Evolutionary conservation across 2,888 invertebrate genomes (phyloP).

Genomic region (Chymomyza fuscimana): DNA sequence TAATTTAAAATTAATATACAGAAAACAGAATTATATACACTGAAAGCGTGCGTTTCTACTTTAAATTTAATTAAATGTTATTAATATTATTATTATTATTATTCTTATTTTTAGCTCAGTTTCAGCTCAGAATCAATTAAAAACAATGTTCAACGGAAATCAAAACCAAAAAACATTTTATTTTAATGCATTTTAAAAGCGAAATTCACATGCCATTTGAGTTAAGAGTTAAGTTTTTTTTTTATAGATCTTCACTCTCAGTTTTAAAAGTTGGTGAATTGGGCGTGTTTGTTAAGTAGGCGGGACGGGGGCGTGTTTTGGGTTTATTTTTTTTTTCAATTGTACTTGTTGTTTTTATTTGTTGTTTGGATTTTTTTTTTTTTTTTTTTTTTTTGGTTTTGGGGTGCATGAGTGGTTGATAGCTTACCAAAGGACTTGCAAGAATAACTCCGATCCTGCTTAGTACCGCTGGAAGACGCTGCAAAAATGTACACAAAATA

Average conservation of each 20-base stretch:
- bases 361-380: conserved; percentile 29
- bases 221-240: conserved; percentile 17
- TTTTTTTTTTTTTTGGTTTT: conserved; percentile 23
- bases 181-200: conserved; percentile 64
- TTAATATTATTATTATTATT: conserved; percentile 9
- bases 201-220: conserved; percentile 74
- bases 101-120: conserved; percentile 20
- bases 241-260: neutral
- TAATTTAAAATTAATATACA: conserved; percentile 21
- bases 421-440: conserved; percentile 96
- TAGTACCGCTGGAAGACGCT: conserved; percentile 97
- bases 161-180: conserved; percentile 30
- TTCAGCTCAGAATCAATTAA: conserved; percentile 32
- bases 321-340: conserved; percentile 9
- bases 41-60: conserved; percentile 73
- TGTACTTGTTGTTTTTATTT: conserved; percentile 25
- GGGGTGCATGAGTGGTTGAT: conserved; percentile 77
- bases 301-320: conserved; percentile 8
- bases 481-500: conserved; percentile 83
- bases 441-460: conserved; percentile 97
- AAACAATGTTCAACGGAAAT: conserved; percentile 23
- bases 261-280: conserved; percentile 10
- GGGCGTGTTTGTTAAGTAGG: conserved; percentile 9
- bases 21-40: conserved; percentile 45
- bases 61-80: conserved; percentile 36